phyloP scores from a whole-genome alignment of 2,797 vertebrate genomes.

The Peromyscus aztecus region DNA sequence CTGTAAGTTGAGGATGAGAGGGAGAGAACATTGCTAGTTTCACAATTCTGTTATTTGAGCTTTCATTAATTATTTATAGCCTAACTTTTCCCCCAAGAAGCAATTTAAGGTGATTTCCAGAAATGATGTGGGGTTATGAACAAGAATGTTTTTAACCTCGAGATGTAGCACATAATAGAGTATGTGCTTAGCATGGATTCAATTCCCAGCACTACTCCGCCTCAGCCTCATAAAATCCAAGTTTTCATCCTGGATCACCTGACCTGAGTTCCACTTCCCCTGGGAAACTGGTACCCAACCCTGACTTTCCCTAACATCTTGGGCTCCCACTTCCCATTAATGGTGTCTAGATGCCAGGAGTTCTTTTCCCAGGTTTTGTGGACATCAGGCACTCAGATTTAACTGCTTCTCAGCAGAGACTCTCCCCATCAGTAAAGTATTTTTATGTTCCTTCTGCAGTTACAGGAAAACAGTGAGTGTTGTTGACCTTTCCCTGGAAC shows the following conservation, averaged over 20 bases:
- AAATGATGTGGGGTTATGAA: not conserved
- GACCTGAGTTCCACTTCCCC: not conserved
- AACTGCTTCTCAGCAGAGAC: not conserved
- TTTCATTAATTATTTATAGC: slow-evolving; percentile 47
- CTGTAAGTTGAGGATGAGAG: not conserved
- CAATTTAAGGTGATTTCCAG: slow-evolving; percentile 30
- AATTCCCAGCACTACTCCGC: not conserved
- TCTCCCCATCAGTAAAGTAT: not conserved
- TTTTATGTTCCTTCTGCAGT: not conserved
- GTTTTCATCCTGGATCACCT: not conserved
- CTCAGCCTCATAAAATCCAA: not conserved
- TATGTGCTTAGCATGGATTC: not conserved
- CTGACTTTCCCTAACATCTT: not conserved
- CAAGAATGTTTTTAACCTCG: not conserved
- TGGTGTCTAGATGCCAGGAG: not conserved
- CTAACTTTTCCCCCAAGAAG: slow-evolving; percentile 6
- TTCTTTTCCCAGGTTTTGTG: not conserved
- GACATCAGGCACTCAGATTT: not conserved
- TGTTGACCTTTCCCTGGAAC: not conserved
- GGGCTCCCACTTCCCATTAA: not conserved
- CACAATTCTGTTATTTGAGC: not conserved
- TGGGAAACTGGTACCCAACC: not conserved
- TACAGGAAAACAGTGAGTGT: not conserved
- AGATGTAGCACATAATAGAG: not conserved
- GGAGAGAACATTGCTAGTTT: not conserved